Conservation (phyloP, 2,113 vertebrate genomes). For the Urocitellus parryii region DNA sequence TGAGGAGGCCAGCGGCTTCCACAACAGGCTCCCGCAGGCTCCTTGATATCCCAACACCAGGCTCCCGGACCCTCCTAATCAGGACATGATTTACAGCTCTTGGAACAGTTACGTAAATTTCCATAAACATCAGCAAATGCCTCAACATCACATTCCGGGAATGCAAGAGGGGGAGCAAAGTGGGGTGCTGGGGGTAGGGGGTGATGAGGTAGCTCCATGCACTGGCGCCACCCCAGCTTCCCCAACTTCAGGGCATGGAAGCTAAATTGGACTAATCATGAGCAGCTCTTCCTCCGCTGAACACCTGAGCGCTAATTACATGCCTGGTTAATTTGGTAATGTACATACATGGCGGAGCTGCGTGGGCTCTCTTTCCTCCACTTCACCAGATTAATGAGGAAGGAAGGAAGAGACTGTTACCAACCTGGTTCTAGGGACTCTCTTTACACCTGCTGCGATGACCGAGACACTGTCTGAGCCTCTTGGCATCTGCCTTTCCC, state of each 20-base stretch:
- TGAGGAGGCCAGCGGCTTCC: not conserved
- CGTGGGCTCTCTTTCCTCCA: conserved; percentile 81
- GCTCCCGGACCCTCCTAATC: not conserved
- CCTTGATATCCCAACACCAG: not conserved
- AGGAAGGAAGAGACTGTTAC: conserved; percentile 84
- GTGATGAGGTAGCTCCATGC: not conserved
- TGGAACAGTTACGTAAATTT: conserved; percentile 31
- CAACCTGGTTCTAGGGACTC: conserved; percentile 76
- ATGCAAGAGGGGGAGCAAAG: not conserved
- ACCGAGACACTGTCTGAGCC: conserved; percentile 75
- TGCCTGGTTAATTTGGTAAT: conserved; percentile 91
- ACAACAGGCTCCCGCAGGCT: not conserved
- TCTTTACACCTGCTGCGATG: conserved; percentile 76
- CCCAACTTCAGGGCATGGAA: conserved; percentile 83
- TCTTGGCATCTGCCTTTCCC: conserved; percentile 57
- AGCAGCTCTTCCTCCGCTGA: conserved; percentile 82
- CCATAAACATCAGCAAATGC: conserved; percentile 37
- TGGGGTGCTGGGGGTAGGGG: fast-evolving
- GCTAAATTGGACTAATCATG: conserved; percentile 85
- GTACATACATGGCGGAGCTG: conserved; percentile 78
- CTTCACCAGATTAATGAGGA: conserved; percentile 88
- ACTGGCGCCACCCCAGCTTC: fast-evolving
- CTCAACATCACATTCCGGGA: not conserved
- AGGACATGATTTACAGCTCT: not conserved
- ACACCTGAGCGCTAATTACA: conserved; percentile 90